Evolutionary conservation across 37 sponge, comb jelly and placozoan genomes (phyloP).

Genomic region (Chondrosia reniformis): DNA sequence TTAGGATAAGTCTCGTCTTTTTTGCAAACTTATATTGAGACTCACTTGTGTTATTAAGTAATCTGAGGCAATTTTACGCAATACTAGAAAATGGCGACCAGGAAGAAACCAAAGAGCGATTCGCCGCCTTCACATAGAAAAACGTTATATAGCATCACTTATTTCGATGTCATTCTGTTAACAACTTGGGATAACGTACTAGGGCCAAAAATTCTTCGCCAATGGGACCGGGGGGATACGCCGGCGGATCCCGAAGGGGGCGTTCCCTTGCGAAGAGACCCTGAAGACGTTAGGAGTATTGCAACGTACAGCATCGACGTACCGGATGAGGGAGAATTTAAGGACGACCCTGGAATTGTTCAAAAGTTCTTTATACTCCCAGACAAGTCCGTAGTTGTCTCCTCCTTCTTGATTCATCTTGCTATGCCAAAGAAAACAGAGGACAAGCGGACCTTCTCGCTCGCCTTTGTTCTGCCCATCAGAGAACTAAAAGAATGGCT

Average conservation of each 20-base stretch:
- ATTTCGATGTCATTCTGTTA: constrained; percentile 62
- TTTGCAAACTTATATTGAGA: no score
- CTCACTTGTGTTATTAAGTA: no score
- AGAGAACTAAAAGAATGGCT: constrained; percentile 53
- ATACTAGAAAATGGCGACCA: constrained; percentile 11
- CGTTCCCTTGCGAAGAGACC: not conserved
- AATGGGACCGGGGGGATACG: not conserved
- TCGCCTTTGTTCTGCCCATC: constrained; percentile 59
- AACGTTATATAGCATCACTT: not conserved
- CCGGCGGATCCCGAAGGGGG: not conserved
- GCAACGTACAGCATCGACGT: constrained; percentile 28
- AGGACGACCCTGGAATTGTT: not conserved
- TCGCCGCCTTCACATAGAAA: not conserved
- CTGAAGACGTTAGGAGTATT: not conserved
- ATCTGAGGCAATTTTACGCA: no score
- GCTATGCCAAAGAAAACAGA: no score
- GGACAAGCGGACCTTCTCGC: constrained; percentile 36
- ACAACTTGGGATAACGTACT: constrained; percentile 84
- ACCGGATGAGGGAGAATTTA: not conserved
- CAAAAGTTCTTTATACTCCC: constrained; percentile 20
- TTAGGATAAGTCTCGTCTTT: no score
- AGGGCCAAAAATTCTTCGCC: constrained; percentile 61
- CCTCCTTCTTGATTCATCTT: constrained; percentile 17
- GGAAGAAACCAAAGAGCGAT: not conserved
- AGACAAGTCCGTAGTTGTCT: constrained; percentile 1